Base-by-base conservation (phyloP, 2,797 vertebrate species). In the Phoeniculus purpureus region DNA sequence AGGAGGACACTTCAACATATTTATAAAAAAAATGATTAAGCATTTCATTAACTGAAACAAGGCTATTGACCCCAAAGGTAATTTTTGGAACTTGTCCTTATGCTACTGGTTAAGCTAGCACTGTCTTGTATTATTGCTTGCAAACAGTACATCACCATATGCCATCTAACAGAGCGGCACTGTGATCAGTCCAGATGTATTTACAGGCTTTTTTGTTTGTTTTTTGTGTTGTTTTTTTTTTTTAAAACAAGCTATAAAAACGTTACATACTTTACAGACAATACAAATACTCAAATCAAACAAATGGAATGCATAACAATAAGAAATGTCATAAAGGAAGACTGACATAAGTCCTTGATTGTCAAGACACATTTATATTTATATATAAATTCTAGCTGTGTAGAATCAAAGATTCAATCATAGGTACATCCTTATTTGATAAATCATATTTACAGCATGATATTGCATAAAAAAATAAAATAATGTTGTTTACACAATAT, bases 191-290 rank as follows among this genome's bases (percentile, higher is more conserved):
- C 96, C 92, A 5, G 97, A 96, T 32, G 93, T 97, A 98, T 97
- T 97, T 97, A 98, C 97, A 98, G 96, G 94, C 85, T 93, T 93
- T 90, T 95, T 40, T 83, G 55, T 91, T 93, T 81, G 66, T 95
- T 95, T 97, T 97, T 97, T 87, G 43, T 16, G 13, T 11, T 11
- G 43, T 43, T 43, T 93, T 81, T 66, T 95, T 95, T 97, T 97
- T 97, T 87, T 43, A 11, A 97, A 97, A 98, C 97, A 97, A 97
- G 97, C 97, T 97, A 97, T 98, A 98, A 98, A 98, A 98, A 98
- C 98, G 98, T 98, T 98, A 98, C 95, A 96, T 99, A 99, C 97
- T 99, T 98, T 99, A 98, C 98, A 99, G 98, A 98, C 98, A 97
- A 97, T 97, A 97, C 97, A 98, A 97, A 98, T 98, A 98, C 98